Base-by-base conservation (phyloP, 2,888 invertebrate genomes). In the Psococerastis gibbosa region DNA sequence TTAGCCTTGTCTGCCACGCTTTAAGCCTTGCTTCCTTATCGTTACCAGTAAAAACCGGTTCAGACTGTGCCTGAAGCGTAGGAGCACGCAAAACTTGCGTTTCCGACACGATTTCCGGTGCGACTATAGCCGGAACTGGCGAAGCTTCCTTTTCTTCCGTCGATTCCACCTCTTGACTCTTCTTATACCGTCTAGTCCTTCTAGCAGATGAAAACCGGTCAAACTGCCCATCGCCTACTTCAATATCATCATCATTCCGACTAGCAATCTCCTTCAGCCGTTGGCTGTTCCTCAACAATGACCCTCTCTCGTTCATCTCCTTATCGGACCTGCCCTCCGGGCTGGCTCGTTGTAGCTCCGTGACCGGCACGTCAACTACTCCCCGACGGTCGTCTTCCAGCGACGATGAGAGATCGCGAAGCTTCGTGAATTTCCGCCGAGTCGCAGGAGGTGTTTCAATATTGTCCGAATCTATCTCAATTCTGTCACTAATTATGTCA, bases 381-480 rank as follows among this genome's bases (percentile, higher is more conserved):
- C 59, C 59, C 45, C 57, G 56, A 2, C 56, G 55, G 13, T 60
- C 60, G 32, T 57, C 58, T 27, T 60, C 60, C 2, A 59, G 53
- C 8, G 35, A 34, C 8, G 35, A 34, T 9, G 35, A 34, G 8
- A 34, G 13, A 9, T 34, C 38, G 5, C 38, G 15, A 6, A 18
- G 5, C 20, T 38, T 38, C 20, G 38, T 38, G 11, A 38, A 38
- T 20, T 38, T 38, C 18, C 38, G 73, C 45, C 87, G 68, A 15
- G 77, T 77, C 0, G 77, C 81, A 3, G 88, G 87, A 16, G 88
- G 87, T 2, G 88, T 88, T 65, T 88, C 87, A 23, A 88, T 81
- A 53, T 88, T 88, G 53, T 88, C 88, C 2, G 85, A 83, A 59
- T 88, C 88, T 32, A 88, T 84, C 56, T 87, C 85, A 9, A 78